phyloP scores from a whole-genome alignment of 2,888 invertebrate species.

The Pecten maximus region DNA sequence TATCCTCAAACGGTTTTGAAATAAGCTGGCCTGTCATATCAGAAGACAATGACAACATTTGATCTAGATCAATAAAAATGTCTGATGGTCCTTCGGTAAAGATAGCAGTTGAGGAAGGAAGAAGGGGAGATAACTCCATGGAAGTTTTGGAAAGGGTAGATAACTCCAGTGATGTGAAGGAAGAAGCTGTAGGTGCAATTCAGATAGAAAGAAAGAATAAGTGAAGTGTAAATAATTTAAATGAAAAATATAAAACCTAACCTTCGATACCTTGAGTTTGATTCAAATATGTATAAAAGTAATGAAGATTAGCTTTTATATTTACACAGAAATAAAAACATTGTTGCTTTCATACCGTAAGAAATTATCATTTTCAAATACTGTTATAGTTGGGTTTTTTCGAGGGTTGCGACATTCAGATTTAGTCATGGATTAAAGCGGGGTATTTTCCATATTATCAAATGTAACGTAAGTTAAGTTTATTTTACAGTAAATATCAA shows the following conservation, averaged over 20 bases:
- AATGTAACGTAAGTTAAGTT: too few relatives aligned
- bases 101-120: background rate
- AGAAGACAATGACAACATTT: background rate
- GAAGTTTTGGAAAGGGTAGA: background rate
- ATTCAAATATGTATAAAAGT: background rate
- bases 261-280: background rate
- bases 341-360: background rate
- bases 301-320: background rate
- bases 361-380: background rate
- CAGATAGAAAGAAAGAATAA: background rate
- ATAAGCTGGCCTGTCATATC: background rate
- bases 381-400: too few relatives aligned
- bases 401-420: too few relatives aligned
- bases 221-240: background rate
- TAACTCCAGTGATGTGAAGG: background rate
- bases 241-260: background rate
- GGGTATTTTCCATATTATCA: too few relatives aligned
- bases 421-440: too few relatives aligned
- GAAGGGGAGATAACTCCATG: background rate
- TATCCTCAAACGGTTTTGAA: background rate
- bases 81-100: background rate
- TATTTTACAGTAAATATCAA: too few relatives aligned
- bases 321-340: background rate
- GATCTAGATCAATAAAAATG: background rate
- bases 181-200: background rate